Percentiles rank a stretch among this genome's conserved stretches.
Evolutionary conservation across 2,888 invertebrate genomes (phyloP).

Genomic region (Nematopogon swammerdamellus): DNA sequence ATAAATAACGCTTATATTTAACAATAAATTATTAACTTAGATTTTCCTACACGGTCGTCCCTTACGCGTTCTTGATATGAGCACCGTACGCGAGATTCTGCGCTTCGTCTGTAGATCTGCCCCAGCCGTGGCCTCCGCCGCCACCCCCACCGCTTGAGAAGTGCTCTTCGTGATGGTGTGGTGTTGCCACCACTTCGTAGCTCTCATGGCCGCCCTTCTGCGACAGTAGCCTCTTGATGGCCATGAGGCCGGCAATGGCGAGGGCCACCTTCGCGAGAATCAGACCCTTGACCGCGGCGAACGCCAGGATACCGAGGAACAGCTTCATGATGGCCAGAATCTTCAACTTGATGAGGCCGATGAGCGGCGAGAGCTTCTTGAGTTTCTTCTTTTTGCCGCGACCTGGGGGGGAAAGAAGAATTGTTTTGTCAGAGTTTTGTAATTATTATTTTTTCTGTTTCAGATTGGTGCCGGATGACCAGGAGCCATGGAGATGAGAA

Average conservation of each 20-base stretch:
- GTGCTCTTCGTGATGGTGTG: constrained; percentile 57
- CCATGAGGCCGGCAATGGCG: constrained; percentile 71
- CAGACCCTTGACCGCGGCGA: constrained; percentile 83
- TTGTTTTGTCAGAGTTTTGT: no score
- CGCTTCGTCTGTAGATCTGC: constrained; percentile 47
- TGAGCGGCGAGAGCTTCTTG: constrained; percentile 70
- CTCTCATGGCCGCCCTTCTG: constrained; percentile 66
- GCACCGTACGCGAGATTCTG: constrained; percentile 60
- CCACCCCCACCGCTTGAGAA: constrained; percentile 39
- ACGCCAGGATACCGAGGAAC: constrained; percentile 68
- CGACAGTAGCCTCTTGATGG: constrained; percentile 66
- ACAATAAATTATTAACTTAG: constrained; percentile 10
- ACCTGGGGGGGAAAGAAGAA: constrained; percentile 37
- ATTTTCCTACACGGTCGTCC: constrained; percentile 1
- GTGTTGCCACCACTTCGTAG: constrained; percentile 74
- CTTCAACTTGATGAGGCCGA: constrained; percentile 76
- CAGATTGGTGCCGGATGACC: no score
- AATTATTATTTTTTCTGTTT: no score
- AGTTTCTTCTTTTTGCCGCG: constrained; percentile 79
- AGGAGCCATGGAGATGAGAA: no score
- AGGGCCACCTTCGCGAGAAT: constrained; percentile 80
- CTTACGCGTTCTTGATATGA: constrained; percentile 43
- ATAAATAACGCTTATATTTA: constrained; percentile 13
- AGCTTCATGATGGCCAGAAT: constrained; percentile 73
- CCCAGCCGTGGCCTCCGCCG: constrained; percentile 51